phyloP scores from a whole-genome alignment of 1,140 invertebrate species.

The Bombus superbus region DNA sequence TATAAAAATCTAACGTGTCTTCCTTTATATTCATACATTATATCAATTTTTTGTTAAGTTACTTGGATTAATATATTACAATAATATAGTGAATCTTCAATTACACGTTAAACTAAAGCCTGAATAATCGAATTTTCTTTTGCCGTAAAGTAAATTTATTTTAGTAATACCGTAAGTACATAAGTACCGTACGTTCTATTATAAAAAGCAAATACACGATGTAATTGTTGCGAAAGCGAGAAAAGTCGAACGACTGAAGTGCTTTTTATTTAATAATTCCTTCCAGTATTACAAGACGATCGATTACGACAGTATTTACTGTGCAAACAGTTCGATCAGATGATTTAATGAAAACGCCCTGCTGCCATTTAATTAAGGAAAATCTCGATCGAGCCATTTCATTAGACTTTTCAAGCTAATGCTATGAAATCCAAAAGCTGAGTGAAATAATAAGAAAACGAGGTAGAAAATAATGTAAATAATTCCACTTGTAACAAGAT shows the following conservation, averaged over 20 bases:
- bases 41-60: background rate
- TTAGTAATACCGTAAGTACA: background rate
- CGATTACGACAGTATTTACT: conserved; percentile 39
- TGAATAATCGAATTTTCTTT: background rate
- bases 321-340: conserved; percentile 27
- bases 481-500: too few relatives aligned
- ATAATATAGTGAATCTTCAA: too few relatives aligned
- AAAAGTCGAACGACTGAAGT: background rate
- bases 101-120: background rate
- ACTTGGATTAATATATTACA: background rate
- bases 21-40: background rate
- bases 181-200: too few relatives aligned
- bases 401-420: background rate
- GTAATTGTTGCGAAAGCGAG: background rate
- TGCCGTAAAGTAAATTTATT: background rate
- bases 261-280: background rate
- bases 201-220: background rate
- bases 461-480: too few relatives aligned
- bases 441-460: background rate
- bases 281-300: background rate
- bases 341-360: conserved; percentile 33
- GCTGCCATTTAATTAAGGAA: conserved; percentile 21
- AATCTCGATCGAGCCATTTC: conserved; percentile 18
- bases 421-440: background rate
- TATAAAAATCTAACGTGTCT: too few relatives aligned